phyloP scores from a whole-genome alignment of 92 coral and sea anemone genomes.

The Ricordea florida region DNA sequence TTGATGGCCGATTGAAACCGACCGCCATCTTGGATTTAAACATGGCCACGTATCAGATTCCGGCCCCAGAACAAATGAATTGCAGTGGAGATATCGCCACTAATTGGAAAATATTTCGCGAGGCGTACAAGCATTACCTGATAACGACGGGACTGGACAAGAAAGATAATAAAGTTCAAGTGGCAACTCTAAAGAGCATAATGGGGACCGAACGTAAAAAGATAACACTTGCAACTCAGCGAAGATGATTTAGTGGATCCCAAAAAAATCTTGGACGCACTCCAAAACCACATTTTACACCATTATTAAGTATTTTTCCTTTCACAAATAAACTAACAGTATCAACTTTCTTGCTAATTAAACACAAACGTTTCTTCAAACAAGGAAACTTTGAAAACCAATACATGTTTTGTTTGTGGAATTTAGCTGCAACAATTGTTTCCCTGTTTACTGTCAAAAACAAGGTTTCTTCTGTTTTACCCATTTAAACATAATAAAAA shows the following conservation, averaged over 20 bases:
- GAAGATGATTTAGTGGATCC: slow-evolving; percentile 9
- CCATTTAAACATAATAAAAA: background rate
- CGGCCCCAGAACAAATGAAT: slow-evolving; percentile 6
- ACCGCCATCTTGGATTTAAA: slow-evolving; percentile 18
- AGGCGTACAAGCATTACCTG: too few species aligned
- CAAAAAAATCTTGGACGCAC: background rate
- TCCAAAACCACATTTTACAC: background rate
- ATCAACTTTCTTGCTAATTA: too few species aligned
- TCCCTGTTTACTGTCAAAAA: background rate
- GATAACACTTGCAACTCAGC: slow-evolving; percentile 12
- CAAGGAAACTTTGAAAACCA: too few species aligned
- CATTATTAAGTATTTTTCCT: background rate
- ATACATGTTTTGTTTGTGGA: background rate
- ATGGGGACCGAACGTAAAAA: slow-evolving; percentile 40
- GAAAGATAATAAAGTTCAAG: background rate
- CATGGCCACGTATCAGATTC: slow-evolving; percentile 6
- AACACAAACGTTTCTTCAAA: too few species aligned
- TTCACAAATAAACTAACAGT: too few species aligned
- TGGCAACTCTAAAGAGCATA: slow-evolving; percentile 8
- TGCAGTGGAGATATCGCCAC: slow-evolving; percentile 5
- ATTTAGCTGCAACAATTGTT: background rate
- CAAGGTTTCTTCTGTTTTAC: too few species aligned
- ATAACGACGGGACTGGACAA: background rate
- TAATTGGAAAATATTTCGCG: too few species aligned
- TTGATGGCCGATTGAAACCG: too few species aligned